These are phyloP conservation scores for Tipula vernalis DNA, from an alignment of 2,888 invertebrate genomes.

Conservation along the genomic window DNA sequence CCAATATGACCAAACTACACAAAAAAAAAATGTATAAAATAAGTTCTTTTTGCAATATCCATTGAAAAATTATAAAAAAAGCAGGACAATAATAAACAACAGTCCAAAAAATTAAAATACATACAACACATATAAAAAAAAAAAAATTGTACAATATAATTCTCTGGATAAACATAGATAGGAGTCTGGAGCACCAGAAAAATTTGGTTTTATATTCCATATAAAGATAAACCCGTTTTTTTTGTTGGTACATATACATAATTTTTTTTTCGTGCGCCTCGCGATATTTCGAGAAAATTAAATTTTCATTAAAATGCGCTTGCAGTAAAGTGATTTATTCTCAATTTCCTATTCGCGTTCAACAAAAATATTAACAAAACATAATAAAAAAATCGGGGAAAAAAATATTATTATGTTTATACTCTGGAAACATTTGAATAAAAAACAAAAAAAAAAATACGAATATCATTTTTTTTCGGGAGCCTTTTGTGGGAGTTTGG, in stretches of 20 bases:
- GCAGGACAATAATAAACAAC: background rate
- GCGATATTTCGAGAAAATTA: conserved; percentile 7
- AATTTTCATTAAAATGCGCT: conserved; percentile 10
- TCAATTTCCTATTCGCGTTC: conserved; percentile 6
- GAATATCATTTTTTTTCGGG: background rate
- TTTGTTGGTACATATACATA: background rate
- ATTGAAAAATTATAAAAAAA: background rate
- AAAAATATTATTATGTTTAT: background rate
- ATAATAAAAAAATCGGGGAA: background rate
- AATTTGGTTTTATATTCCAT: background rate
- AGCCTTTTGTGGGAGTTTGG: background rate
- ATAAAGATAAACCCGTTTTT: background rate
- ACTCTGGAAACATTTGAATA: too few relatives aligned
- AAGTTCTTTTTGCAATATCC: background rate
- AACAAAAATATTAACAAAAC: background rate
- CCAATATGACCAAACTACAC: background rate
- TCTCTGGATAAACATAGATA: conserved; percentile 4
- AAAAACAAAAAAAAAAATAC: background rate
- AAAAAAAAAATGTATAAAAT: background rate
- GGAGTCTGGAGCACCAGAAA: background rate
- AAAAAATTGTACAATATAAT: background rate
- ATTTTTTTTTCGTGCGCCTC: background rate
- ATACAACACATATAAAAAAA: background rate
- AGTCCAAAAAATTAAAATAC: background rate
- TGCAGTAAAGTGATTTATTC: conserved; percentile 8